These are phyloP conservation scores for Amphipoea oculea DNA, from an alignment of 2,888 invertebrate genomes.

Conservation along the genomic window DNA sequence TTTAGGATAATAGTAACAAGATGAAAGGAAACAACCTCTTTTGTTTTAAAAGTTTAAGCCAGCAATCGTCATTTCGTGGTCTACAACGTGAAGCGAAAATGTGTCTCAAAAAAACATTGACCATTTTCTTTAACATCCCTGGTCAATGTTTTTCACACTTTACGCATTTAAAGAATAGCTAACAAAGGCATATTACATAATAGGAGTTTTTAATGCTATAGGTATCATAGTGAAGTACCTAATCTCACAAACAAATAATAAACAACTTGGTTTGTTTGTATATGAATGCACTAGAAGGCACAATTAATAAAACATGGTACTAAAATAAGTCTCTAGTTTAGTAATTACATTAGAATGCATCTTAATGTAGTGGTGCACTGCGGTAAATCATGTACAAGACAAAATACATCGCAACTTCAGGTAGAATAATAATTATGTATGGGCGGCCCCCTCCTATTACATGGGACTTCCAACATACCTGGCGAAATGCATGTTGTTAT, in stretches of 20 bases:
- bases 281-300: not conserved
- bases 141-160: not conserved
- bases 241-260: conserved; percentile 10
- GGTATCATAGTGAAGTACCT: not conserved
- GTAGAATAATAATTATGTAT: not conserved
- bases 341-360: not conserved
- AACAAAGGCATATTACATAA: not conserved
- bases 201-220: not conserved
- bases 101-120: not conserved
- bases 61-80: not conserved
- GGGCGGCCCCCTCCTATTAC: not conserved
- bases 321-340: not conserved
- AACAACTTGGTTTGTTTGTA: not conserved
- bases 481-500: not conserved
- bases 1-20: conserved; percentile 1
- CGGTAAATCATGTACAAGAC: not conserved
- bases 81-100: not conserved
- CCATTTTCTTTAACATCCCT: not conserved
- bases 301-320: conserved; percentile 3
- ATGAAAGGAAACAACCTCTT: not conserved
- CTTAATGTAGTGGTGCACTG: not conserved
- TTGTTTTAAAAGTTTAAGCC: too few relatives aligned
- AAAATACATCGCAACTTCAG: not conserved
- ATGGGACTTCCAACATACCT: not conserved
- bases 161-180: not conserved